A percentile compares a stretch with the other conserved stretches of the same genome.
phyloP scores from a whole-genome alignment of 2,888 invertebrate genomes.

The Melanophora roralis region DNA sequence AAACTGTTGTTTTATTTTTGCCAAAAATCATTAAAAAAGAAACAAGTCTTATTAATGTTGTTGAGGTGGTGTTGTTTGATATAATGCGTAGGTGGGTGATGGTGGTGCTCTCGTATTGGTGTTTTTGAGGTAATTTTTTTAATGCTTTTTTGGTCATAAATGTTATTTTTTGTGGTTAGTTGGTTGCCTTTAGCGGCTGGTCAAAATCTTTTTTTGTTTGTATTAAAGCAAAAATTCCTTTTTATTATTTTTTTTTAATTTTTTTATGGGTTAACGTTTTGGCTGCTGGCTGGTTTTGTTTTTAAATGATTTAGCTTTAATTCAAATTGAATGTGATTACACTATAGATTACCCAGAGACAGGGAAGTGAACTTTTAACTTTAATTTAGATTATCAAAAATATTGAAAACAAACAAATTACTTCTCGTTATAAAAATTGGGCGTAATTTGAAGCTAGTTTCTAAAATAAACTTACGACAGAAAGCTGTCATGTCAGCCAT shows the following conservation, averaged over 20 bases:
- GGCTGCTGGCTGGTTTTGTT: slow-evolving; percentile 19
- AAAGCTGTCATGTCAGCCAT: no score
- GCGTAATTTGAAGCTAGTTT: no score
- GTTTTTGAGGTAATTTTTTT: slow-evolving; percentile 11
- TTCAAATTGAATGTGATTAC: no score
- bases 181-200: slow-evolving; percentile 5
- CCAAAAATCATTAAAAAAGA: slow-evolving; percentile 10
- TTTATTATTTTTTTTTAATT: neutral
- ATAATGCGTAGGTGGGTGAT: slow-evolving; percentile 54
- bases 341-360: no score
- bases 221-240: slow-evolving; percentile 1
- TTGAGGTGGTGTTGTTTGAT: neutral
- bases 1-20: slow-evolving; percentile 4
- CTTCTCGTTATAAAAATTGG: no score
- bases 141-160: neutral
- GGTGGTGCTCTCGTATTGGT: no score
- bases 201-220: slow-evolving; percentile 1
- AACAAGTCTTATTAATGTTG: slow-evolving; percentile 4
- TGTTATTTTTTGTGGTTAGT: slow-evolving; percentile 26
- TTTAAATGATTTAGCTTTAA: slow-evolving; percentile 40
- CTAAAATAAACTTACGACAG: no score
- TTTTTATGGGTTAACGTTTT: slow-evolving; percentile 1
- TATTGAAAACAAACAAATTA: no score
- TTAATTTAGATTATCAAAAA: no score
- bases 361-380: no score